These are phyloP conservation scores for Percopsis transmontana DNA, from an alignment of 2,113 vertebrate genomes.

Conservation along the genomic window DNA sequence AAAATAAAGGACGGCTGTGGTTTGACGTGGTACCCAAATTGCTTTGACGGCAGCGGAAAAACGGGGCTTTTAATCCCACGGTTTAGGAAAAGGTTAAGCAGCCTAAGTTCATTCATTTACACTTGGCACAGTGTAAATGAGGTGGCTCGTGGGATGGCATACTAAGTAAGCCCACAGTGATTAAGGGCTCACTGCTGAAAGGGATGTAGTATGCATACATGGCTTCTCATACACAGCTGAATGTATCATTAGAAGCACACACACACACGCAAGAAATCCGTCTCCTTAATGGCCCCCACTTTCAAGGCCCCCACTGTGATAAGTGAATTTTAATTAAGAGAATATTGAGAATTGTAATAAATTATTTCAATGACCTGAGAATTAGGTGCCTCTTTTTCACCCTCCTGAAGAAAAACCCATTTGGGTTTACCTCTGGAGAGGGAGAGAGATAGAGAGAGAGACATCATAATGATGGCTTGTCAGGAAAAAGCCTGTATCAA, in stretches of 20 bases:
- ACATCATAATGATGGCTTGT: background rate
- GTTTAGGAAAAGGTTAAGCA: constrained; percentile 1
- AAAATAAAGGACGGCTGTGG: too few species aligned
- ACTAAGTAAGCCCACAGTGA: constrained; percentile 23
- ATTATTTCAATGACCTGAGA: constrained; percentile 65
- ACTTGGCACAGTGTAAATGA: constrained; percentile 4
- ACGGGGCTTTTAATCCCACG: background rate
- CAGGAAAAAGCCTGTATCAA: too few species aligned
- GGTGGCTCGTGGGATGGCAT: constrained; percentile 11
- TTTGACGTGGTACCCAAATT: background rate
- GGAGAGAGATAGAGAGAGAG: constrained; percentile 6
- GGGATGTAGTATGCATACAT: background rate
- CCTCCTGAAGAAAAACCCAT: background rate
- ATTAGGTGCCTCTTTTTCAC: constrained; percentile 21
- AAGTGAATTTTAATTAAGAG: constrained; percentile 74
- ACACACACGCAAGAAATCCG: constrained; percentile 23
- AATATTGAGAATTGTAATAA: constrained; percentile 71
- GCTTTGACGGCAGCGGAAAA: background rate
- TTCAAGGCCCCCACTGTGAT: constrained; percentile 57
- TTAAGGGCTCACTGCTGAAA: constrained; percentile 19
- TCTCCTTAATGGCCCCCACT: constrained; percentile 56
- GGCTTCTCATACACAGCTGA: background rate
- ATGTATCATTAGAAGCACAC: constrained; percentile 1
- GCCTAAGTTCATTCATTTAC: background rate
- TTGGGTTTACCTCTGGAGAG: background rate